phyloP scores from a whole-genome alignment of 2,797 vertebrate species.

The Eospalax fontanierii region DNA sequence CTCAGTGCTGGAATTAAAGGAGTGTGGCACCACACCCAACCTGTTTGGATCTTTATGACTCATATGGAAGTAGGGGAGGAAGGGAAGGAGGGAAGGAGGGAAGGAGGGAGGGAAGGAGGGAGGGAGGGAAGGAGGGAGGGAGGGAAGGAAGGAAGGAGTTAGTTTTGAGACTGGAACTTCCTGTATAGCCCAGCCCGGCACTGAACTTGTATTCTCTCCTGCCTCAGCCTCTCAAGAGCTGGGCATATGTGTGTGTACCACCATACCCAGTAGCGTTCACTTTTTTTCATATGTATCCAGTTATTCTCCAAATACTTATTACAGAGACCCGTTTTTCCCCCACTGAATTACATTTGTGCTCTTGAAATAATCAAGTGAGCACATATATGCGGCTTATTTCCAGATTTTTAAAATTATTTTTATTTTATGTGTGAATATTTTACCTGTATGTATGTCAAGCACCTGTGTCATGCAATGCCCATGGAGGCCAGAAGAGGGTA shows the following conservation, averaged over 20 bases:
- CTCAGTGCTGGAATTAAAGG: too few species aligned
- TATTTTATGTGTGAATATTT: too few species aligned
- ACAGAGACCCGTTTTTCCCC: background rate
- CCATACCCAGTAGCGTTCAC: background rate
- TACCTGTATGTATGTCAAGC: too few species aligned
- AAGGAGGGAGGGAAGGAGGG: too few species aligned
- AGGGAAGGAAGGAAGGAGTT: too few species aligned
- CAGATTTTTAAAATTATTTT: background rate
- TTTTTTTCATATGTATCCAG: background rate
- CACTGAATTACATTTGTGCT: background rate
- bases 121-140: too few species aligned
- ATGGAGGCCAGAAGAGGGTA: too few species aligned
- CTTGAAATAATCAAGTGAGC: background rate
- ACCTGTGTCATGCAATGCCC: too few species aligned
- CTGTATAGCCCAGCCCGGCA: too few species aligned
- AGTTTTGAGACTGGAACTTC: background rate
- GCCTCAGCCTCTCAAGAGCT: background rate
- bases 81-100: too few species aligned
- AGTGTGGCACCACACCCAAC: too few species aligned
- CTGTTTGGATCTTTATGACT: slow-evolving; percentile 36
- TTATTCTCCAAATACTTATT: slow-evolving; percentile 22
- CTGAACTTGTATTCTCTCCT: background rate
- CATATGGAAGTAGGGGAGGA: background rate
- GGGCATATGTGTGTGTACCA: background rate
- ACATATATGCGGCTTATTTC: background rate